phyloP scores from a whole-genome alignment of 2,888 invertebrate genomes.

The Drosophila parthenogenetica region DNA sequence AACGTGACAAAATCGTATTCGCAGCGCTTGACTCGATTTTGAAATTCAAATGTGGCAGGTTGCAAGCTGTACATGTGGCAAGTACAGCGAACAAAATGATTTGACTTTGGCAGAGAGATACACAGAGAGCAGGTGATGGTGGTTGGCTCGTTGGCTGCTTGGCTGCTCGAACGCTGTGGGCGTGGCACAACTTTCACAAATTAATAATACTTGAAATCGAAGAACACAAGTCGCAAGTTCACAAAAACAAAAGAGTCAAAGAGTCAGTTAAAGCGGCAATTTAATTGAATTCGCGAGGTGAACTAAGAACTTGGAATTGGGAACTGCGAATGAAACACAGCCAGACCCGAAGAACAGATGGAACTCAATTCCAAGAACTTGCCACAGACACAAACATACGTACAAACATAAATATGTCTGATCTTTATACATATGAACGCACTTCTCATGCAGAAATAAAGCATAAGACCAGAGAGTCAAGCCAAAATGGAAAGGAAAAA shows the following conservation, averaged over 20 bases:
- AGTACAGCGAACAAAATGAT: constrained; percentile 46
- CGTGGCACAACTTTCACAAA: constrained; percentile 79
- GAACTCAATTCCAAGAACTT: constrained; percentile 67
- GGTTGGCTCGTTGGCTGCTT: not conserved
- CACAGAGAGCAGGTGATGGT: constrained; percentile 9
- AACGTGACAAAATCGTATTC: constrained; percentile 66
- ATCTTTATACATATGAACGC: constrained; percentile 24
- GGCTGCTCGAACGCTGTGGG: constrained; percentile 33
- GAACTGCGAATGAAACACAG: not conserved
- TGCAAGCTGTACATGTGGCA: constrained; percentile 30
- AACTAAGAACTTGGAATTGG: constrained; percentile 47
- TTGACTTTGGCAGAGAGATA: constrained; percentile 41
- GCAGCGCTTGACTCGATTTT: constrained; percentile 40
- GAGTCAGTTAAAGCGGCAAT: constrained; percentile 58
- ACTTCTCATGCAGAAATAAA: constrained; percentile 49
- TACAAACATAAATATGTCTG: constrained; percentile 29
- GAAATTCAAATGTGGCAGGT: constrained; percentile 75
- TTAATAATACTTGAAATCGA: constrained; percentile 69
- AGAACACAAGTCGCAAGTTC: constrained; percentile 36
- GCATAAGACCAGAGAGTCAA: constrained; percentile 55
- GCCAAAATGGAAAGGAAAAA: constrained; percentile 39
- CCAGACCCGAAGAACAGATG: constrained; percentile 39
- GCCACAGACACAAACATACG: constrained; percentile 36
- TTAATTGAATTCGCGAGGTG: constrained; percentile 79
- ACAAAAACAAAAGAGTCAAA: constrained; percentile 58